These are phyloP conservation scores for Myotis myotis DNA, from an alignment of 2,797 vertebrate genomes.

Conservation along the genomic window DNA sequence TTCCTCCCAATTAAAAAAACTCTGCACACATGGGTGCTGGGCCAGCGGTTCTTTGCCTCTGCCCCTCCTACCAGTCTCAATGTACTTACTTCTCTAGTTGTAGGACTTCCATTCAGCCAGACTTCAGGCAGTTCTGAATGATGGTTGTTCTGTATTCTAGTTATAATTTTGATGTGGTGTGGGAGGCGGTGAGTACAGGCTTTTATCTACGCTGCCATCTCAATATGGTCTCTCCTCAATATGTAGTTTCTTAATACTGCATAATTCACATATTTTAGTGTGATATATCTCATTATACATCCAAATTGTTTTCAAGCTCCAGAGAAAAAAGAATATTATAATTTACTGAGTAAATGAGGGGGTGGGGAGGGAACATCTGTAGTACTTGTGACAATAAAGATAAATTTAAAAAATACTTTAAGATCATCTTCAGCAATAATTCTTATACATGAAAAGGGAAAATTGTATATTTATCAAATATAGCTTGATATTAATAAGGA, in stretches of 20 bases:
- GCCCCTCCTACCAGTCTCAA: too few species aligned
- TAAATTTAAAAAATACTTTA: background rate
- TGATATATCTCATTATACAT: background rate
- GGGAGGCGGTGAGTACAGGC: too few species aligned
- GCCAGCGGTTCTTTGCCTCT: too few species aligned
- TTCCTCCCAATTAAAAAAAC: too few species aligned
- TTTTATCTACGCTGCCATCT: too few species aligned
- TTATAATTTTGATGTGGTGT: too few species aligned
- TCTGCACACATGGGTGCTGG: too few species aligned
- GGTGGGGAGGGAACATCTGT: too few species aligned
- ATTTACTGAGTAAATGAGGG: background rate
- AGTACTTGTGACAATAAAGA: background rate
- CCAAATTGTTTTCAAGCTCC: background rate
- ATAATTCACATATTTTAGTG: background rate
- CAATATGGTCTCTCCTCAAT: background rate
- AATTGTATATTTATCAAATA: background rate
- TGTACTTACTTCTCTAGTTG: too few species aligned
- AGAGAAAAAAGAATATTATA: background rate
- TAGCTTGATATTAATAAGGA: slow-evolving; percentile 3
- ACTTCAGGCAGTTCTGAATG: too few species aligned
- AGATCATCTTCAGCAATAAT: background rate
- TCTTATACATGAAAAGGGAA: background rate
- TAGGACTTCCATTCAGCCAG: too few species aligned
- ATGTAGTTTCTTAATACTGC: background rate
- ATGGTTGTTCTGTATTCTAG: too few species aligned